Base-by-base conservation (phyloP, 1,140 invertebrate genomes). In the Trichonephila clavata region DNA sequence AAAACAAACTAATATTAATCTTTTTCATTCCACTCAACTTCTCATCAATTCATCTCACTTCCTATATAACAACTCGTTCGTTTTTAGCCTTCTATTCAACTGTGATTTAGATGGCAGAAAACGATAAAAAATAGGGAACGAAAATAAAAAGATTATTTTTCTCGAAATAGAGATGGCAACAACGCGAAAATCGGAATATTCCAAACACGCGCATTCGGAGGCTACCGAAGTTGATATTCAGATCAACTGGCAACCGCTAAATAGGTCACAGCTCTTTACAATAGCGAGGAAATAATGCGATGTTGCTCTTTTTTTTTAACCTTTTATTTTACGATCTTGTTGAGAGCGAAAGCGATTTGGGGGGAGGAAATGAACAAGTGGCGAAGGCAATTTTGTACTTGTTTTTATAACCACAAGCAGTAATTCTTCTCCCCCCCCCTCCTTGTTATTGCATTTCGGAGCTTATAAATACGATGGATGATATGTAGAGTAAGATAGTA, bases 361-460 rank as follows among this genome's bases (percentile, higher is more conserved):
- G 65, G n/a, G 65, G 65, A n/a, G 65, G 65, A 68, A 68, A 68
- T 50, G 50, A 68, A 68, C 65, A 68, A 68, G 24, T 68, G 65
- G 65, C 24, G 65, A 68, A 24, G n/a, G 65, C 24, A 50, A 50
- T 50, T 50, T 50, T 50, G 50, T 50, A 10, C 50, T 7, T 50
- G 7, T 27, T 68, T 68, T 24, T 2, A 68, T 68, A 68, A n/a
- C 14, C n/a, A n/a, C n/a, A 24, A 68, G n/a, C 50, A 50, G 10
- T 50, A 50, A 10, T 50, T 50, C 5, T 50, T 50, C 32, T 50
- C 24, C 7, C 24, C 21, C n/a, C n/a, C 27, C 24, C 24, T 61
- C 14, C 3, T 27, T 68, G 65, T 68, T 68, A 68, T 24, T 68
- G 65, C 24, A 24, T 24, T 68, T 68, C 8, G 65, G 21, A 4